These are phyloP conservation scores for Mobula birostris DNA, from an alignment of 2,113 vertebrate genomes.

Conservation along the genomic window DNA sequence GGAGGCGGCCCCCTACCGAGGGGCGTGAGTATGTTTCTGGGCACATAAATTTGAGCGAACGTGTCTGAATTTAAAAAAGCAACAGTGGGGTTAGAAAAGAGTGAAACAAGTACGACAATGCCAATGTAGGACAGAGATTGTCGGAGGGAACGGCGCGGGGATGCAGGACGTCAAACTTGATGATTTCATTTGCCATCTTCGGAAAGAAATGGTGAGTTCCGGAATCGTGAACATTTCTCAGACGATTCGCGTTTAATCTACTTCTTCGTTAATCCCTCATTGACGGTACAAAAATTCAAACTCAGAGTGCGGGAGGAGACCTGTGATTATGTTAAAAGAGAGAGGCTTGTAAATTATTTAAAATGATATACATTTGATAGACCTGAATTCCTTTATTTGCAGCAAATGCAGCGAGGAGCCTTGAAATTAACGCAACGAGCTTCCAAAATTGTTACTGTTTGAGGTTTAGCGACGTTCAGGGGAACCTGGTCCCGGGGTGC, in stretches of 20 bases:
- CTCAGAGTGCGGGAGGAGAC: background rate
- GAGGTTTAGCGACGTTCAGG: background rate
- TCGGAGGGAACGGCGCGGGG: background rate
- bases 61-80: background rate
- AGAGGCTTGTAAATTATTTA: too few species aligned
- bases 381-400: background rate
- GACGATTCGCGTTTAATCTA: background rate
- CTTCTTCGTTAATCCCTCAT: too few species aligned
- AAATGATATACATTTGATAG: too few species aligned
- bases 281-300: background rate
- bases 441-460: background rate
- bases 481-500: too few species aligned
- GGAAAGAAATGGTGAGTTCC: slow-evolving; percentile 34
- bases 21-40: background rate
- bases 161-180: slow-evolving; percentile 29
- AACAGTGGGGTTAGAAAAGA: background rate
- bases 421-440: too few species aligned
- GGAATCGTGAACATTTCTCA: background rate
- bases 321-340: background rate
- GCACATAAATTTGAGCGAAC: background rate
- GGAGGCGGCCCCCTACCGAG: background rate
- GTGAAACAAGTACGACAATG: background rate
- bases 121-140: background rate
- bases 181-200: slow-evolving; percentile 35
- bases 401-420: too few species aligned